phyloP scores from a whole-genome alignment of 2,113 vertebrate species.

The Psophia crepitans region DNA sequence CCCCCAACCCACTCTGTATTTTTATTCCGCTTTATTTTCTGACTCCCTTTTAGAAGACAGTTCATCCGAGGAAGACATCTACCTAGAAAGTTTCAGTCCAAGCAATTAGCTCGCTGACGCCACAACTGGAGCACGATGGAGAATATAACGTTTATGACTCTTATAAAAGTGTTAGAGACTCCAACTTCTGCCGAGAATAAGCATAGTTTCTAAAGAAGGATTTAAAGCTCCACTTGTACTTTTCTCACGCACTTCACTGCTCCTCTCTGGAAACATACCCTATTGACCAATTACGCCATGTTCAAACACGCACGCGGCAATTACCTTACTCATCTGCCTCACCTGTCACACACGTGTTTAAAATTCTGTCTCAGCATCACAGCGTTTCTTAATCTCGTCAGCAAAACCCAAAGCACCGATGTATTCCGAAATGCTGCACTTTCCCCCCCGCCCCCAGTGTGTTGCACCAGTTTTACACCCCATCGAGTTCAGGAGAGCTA shows the following conservation, averaged over 20 bases:
- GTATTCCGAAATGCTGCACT: not conserved
- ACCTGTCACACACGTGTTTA: conserved; percentile 31
- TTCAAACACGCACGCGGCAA: conserved; percentile 45
- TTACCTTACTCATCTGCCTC: conserved; percentile 34
- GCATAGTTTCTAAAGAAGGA: not conserved
- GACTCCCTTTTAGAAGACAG: not conserved
- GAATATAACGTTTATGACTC: not conserved
- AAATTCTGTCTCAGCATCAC: conserved; percentile 8
- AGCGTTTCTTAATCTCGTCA: not conserved
- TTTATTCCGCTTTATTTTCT: not conserved
- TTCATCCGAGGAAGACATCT: not conserved
- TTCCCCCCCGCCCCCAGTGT: not conserved
- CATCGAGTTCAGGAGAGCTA: conserved; percentile 17
- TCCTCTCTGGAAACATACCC: conserved; percentile 9
- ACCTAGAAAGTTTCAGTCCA: not conserved
- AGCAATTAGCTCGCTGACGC: not conserved
- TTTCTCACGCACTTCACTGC: not conserved
- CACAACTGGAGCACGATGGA: not conserved
- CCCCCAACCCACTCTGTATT: not conserved
- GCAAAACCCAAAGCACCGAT: conserved; percentile 27
- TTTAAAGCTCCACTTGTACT: conserved; percentile 24
- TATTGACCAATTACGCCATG: not conserved
- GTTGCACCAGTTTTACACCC: conserved; percentile 34
- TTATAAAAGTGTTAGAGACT: not conserved
- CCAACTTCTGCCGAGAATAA: not conserved